phyloP scores from a whole-genome alignment of 2,113 vertebrate genomes.

The Nyctereutes procyonoides region DNA sequence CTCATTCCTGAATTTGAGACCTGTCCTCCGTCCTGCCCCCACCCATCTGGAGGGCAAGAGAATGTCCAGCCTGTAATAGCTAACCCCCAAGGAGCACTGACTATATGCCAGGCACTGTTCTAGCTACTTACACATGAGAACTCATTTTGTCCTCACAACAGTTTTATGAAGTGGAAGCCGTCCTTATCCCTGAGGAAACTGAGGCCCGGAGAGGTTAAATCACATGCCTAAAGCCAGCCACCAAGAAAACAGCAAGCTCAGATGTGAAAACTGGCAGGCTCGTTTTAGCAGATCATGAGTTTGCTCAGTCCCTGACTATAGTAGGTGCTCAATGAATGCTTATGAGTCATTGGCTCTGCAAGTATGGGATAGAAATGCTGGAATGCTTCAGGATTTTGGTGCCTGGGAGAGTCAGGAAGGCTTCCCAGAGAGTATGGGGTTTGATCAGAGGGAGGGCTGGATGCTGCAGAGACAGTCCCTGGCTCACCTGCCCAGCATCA shows the following conservation, averaged over 20 bases:
- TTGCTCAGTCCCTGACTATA: background rate
- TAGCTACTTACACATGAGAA: background rate
- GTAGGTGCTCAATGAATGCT: background rate
- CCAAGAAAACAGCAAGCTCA: background rate
- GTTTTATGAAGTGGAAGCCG: background rate
- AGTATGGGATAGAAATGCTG: background rate
- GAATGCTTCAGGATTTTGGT: background rate
- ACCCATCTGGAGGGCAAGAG: background rate
- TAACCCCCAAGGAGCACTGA: background rate
- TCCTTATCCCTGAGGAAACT: background rate
- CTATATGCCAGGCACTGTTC: background rate
- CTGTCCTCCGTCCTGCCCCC: background rate
- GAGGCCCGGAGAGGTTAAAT: background rate
- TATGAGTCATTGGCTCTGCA: background rate
- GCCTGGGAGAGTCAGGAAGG: background rate
- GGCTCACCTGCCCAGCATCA: no score
- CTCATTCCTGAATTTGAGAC: background rate
- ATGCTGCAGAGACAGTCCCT: fast-evolving
- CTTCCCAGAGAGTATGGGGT: background rate
- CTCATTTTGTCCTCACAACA: background rate
- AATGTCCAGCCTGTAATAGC: background rate
- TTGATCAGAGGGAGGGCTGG: background rate
- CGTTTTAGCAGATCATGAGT: background rate
- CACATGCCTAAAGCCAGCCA: background rate
- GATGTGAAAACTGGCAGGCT: background rate